Percentiles rank a stretch among this genome's conserved stretches.
These are phyloP conservation scores for Atrina japonica DNA, from an alignment of 2,888 invertebrate genomes.

Conservation along the genomic window DNA sequence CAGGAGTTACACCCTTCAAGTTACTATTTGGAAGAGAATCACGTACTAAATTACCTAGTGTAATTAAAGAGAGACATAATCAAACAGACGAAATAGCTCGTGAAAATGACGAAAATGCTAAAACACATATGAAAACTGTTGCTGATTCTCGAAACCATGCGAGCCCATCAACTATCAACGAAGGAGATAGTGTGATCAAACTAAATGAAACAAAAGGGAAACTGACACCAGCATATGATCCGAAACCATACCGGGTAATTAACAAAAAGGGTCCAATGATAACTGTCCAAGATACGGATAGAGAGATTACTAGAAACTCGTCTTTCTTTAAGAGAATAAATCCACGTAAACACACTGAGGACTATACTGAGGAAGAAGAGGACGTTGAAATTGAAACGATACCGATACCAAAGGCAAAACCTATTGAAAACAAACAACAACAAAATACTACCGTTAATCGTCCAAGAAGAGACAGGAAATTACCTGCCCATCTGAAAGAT, in stretches of 20 bases:
- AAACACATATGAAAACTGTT: not conserved
- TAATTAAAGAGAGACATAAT: not conserved
- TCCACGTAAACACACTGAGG: no score
- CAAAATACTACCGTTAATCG: no score
- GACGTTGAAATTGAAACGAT: no score
- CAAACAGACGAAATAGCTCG: not conserved
- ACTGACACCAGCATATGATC: no score
- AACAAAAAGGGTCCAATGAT: conserved; percentile 7
- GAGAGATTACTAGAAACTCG: not conserved
- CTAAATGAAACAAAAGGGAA: no score
- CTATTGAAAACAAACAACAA: no score
- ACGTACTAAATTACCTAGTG: conserved; percentile 3
- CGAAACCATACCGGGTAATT: not conserved
- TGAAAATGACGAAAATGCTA: conserved; percentile 11
- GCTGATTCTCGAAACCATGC: conserved; percentile 5
- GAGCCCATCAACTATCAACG: not conserved
- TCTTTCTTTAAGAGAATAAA: not conserved
- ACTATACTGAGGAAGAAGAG: no score
- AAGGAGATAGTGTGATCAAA: conserved; percentile 11
- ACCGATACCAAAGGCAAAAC: no score
- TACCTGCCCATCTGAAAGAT: no score
- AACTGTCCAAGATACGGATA: not conserved
- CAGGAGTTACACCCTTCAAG: conserved; percentile 20
- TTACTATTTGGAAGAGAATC: conserved; percentile 2
- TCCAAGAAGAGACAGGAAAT: no score